Evolutionary conservation across 2,113 vertebrate genomes (phyloP).

Genomic region (Erpornis zantholeuca): DNA sequence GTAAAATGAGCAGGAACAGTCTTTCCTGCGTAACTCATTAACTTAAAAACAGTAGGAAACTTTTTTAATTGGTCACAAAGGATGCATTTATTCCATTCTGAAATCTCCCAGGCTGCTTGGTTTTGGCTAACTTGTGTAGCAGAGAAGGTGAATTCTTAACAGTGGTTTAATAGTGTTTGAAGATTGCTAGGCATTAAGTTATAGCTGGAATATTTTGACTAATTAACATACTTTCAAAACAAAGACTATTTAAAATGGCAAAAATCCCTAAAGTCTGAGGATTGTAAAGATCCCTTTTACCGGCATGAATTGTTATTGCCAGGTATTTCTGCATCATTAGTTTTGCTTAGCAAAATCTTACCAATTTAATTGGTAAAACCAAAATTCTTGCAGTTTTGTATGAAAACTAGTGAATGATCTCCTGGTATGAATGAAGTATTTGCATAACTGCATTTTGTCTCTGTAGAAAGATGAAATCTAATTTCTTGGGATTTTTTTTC

Average conservation of each 20-base stretch:
- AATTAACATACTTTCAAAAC: background rate
- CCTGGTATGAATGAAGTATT: background rate
- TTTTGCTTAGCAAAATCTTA: background rate
- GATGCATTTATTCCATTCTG: background rate
- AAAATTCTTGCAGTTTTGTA: fast-evolving
- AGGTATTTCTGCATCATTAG: background rate
- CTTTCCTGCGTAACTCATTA: background rate
- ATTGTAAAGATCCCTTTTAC: background rate
- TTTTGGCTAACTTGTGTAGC: background rate
- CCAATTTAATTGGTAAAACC: background rate
- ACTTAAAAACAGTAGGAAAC: background rate
- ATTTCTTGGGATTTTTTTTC: fast-evolving
- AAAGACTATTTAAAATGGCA: background rate
- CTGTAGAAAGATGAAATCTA: background rate
- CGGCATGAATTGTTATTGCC: background rate
- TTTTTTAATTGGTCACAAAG: background rate
- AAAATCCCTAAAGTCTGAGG: background rate
- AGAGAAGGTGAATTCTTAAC: background rate
- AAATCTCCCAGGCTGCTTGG: background rate
- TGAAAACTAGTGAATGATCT: background rate
- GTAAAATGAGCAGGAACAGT: background rate
- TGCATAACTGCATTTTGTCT: background rate
- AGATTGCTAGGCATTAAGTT: background rate
- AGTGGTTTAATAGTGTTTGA: background rate
- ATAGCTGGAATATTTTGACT: background rate